Base-by-base conservation (phyloP, 1,140 invertebrate species). In the Tetranychus urticae region DNA sequence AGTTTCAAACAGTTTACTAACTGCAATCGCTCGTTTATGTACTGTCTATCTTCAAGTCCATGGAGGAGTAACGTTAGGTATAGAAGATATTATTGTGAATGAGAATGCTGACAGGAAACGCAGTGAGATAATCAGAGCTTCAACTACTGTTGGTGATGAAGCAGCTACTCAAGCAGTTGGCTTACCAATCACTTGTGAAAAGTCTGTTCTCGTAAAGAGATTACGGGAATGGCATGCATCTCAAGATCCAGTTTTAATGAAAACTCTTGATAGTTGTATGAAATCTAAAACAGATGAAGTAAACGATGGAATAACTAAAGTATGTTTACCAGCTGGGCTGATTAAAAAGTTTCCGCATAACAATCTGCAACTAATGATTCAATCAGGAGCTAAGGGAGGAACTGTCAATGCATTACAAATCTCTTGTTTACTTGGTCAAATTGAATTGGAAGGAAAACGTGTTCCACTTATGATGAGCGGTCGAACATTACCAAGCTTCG, bases 301-400 rank as follows among this genome's bases (percentile, higher is more conserved):
- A 65, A 94, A 88, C 50, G 93, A 97, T 69, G 77, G 84, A 34
- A 93, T 97, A 50, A 93, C 88, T 65, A 84, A 81, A 59, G 77
- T 75, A 2, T 92, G 87, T 71, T 74, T 97, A 58, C 83, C 86
- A 3, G 74, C 76, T 57, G 90, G 76, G 54, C 74, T 99, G 13
- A 71, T 90, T 1, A 81, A 82, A 64, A 80, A 82, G 63, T 98
- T 97, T 71, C 92, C 96, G 0, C 68, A 82, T 4, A 99, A 99
- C 73, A 94, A 96, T 75, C 78, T 99, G 2, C 92, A 97, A 71
- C 71, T 98, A 56, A 97, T 98, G 91, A 90, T 97, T 0, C 80
- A 91, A 69, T 94, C 94, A 13, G 96, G 96, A 56, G 94, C 96
- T 0, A 99, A 99, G 75, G 96, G 96, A 45, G 90, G 90, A 0